A percentile compares a stretch with the other conserved stretches of the same genome.
phyloP scores from a whole-genome alignment of 30 jellyfish, hydroid and myxozoan genomes.

The Mastigias papua region DNA sequence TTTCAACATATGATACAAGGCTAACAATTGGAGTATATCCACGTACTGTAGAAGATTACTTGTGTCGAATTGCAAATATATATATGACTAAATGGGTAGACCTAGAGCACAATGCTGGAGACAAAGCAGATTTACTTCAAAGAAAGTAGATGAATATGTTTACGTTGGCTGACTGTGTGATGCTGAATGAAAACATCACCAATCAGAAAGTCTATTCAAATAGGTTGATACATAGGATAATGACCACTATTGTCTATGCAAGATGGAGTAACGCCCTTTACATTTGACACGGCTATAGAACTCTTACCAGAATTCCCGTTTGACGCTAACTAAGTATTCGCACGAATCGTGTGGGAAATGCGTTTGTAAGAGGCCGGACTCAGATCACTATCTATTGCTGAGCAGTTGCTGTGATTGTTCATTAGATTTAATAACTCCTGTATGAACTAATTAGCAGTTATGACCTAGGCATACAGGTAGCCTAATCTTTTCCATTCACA shows the following conservation, averaged over 20 bases:
- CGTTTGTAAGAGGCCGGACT: slow-evolving; percentile 12
- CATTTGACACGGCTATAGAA: slow-evolving; percentile 8
- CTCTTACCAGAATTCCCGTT: neutral
- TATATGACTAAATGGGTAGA: neutral
- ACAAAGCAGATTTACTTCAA: slow-evolving; percentile 26
- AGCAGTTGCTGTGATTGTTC: neutral
- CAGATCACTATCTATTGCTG: slow-evolving; percentile 2
- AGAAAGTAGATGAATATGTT: slow-evolving; percentile 30
- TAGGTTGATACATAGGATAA: slow-evolving; percentile 1
- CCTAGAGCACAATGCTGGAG: slow-evolving; percentile 3
- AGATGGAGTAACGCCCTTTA: slow-evolving; percentile 38
- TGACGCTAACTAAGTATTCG: slow-evolving; percentile 11
- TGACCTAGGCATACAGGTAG: neutral
- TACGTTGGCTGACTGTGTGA: slow-evolving; percentile 10
- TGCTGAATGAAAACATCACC: slow-evolving; percentile 20
- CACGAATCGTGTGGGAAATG: slow-evolving; percentile 24
- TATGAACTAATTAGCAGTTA: neutral
- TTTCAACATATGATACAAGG: slow-evolving; percentile 26
- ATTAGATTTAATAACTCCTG: neutral
- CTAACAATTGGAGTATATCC: neutral
- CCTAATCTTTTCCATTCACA: neutral
- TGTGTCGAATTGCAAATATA: neutral
- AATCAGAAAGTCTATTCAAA: slow-evolving; percentile 19
- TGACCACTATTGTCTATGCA: slow-evolving; percentile 1
- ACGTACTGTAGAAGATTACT: slow-evolving; percentile 4